These are phyloP conservation scores for Noturus placidus DNA, from an alignment of 2,113 vertebrate genomes.

Conservation along the genomic window DNA sequence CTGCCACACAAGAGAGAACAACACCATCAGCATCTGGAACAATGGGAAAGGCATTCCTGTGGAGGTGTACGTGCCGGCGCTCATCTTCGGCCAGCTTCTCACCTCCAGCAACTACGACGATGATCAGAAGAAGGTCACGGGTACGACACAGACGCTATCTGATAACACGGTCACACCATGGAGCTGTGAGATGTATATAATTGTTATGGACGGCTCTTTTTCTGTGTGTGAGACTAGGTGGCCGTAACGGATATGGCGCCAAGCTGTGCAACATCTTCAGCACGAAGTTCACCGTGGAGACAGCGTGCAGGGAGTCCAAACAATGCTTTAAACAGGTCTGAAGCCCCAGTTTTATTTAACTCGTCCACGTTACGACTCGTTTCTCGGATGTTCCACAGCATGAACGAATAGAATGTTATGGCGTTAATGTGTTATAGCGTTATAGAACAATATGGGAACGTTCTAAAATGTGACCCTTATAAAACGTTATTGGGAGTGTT, in stretches of 20 bases:
- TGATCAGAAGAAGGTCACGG: conserved; percentile 96
- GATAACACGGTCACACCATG: not conserved
- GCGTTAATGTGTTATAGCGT: no score
- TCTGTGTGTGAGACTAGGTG: conserved; percentile 71
- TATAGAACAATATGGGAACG: no score
- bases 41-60: conserved; percentile 97
- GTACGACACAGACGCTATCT: conserved; percentile 63
- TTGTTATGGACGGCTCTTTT: not conserved
- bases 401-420: no score
- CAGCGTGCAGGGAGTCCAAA: conserved; percentile 87
- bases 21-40: conserved; percentile 93
- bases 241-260: conserved; percentile 97
- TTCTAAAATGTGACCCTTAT: no score
- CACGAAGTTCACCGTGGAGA: conserved; percentile 95
- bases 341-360: not conserved
- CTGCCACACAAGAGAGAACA: conserved; percentile 83
- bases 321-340: conserved; percentile 90
- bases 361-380: not conserved
- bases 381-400: no score
- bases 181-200: not conserved
- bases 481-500: no score
- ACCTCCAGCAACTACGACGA: conserved; percentile 98
- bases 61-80: conserved; percentile 94
- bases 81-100: conserved; percentile 96
- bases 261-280: conserved; percentile 99